Evolutionary conservation across 2,888 invertebrate genomes (phyloP), one percentile per base, ranked within the genome.

Genomic region (Baronia brevicornis): DNA sequence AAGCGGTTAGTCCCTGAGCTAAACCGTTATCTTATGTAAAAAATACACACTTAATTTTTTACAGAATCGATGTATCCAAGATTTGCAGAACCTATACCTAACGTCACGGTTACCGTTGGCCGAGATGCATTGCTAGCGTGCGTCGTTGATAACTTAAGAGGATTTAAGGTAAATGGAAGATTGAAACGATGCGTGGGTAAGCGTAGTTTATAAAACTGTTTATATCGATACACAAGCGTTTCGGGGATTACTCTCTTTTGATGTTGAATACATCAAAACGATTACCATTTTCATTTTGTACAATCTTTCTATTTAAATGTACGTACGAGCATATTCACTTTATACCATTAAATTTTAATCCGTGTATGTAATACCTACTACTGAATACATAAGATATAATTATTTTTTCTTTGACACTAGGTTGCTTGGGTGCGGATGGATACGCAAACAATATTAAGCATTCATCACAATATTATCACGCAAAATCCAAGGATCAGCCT

Each of bases 371-470:
- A 20, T 27, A n/a, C n/a, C n/a, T n/a, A n/a, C n/a, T n/a, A n/a
- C n/a, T n/a, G n/a, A n/a, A n/a, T n/a, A n/a, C n/a, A n/a, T n/a
- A n/a, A n/a, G n/a, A n/a, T n/a, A n/a, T n/a, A n/a, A n/a, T n/a
- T n/a, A n/a, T n/a, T n/a, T n/a, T n/a, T n/a, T n/a, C n/a, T n/a
- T n/a, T n/a, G 17, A 18, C 8, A 14, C 5, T 47, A 95, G 95
- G 94, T 96, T 43, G 95, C 96, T 44, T 96, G 96, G 96, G 95
- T 96, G 8, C 88, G 95, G 17, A 94, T 96, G 56, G 96, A 96
- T 61, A 95, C 95, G 0, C 96, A 96, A 74, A 96, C 96, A 2
- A 95, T 96, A 56, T 86, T 96, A 35, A 95, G 95, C 39, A 96
- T 96, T 58, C 95, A 96, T 66, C 94, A 94, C 69, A 93, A 93